phyloP scores from a whole-genome alignment of 2,888 invertebrate species.

The Lasioglossum lativentre region DNA sequence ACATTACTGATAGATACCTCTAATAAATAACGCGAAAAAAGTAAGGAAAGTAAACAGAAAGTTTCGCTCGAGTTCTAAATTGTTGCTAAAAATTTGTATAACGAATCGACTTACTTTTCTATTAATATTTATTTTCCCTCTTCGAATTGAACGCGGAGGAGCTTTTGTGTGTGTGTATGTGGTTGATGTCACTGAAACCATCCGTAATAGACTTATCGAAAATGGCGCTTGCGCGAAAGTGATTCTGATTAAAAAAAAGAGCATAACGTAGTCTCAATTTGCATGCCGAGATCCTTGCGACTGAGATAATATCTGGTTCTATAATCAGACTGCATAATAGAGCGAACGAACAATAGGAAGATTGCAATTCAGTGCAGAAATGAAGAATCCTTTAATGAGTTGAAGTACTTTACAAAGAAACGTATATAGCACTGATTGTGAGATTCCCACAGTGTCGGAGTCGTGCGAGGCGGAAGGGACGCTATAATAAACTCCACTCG shows the following conservation, averaged over 20 bases:
- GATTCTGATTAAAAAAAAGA: constrained; percentile 21
- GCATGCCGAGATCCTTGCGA: background rate
- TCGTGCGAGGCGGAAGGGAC: constrained; percentile 10
- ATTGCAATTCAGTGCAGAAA: constrained; percentile 18
- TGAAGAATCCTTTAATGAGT: constrained; percentile 54
- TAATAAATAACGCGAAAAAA: too few relatives aligned
- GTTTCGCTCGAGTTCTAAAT: too few relatives aligned
- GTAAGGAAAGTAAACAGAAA: background rate
- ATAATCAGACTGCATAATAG: constrained; percentile 35
- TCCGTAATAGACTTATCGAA: background rate
- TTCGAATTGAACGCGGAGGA: background rate
- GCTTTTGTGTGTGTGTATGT: too few relatives aligned
- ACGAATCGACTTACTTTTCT: background rate
- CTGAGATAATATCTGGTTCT: constrained; percentile 36
- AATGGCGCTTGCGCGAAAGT: background rate
- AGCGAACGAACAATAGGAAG: constrained; percentile 37
- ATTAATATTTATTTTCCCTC: background rate
- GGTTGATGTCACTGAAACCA: too few relatives aligned
- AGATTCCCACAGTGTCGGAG: constrained; percentile 31
- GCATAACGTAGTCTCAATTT: constrained; percentile 42
- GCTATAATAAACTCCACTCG: constrained; percentile 39
- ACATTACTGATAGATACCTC: too few relatives aligned
- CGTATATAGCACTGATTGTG: constrained; percentile 19
- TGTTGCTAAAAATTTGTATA: background rate
- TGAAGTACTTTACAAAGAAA: constrained; percentile 47